Conservation (phyloP, 2,888 invertebrate species). For the Temnothorax rugatulus region DNA sequence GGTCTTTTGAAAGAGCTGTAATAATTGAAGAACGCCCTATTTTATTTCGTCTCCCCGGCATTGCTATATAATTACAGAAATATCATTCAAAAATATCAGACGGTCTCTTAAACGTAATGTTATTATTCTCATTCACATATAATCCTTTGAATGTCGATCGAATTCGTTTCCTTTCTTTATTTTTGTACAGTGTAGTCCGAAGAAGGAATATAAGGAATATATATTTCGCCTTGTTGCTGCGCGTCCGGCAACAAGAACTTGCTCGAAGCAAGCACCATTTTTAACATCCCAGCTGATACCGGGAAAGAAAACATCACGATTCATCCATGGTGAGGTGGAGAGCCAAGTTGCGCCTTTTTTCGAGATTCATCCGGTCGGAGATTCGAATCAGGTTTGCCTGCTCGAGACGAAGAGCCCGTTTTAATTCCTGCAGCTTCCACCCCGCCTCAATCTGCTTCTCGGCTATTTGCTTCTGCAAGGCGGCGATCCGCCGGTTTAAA, state of each 20-base stretch:
- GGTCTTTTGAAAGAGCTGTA: not conserved
- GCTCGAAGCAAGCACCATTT: not conserved
- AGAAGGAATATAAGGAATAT: not conserved
- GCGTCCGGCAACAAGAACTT: not conserved
- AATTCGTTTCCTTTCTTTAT: not conserved
- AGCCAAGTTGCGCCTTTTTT: conserved; percentile 78
- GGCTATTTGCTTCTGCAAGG: conserved; percentile 80
- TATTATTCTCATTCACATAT: not conserved
- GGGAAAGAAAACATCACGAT: conserved; percentile 30
- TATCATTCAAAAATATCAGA: not conserved
- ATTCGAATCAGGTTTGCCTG: conserved; percentile 78
- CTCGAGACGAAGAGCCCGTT: conserved; percentile 76
- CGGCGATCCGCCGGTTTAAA: conserved; percentile 79
- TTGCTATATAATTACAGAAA: not conserved
- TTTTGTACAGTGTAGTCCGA: not conserved
- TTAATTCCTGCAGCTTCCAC: conserved; percentile 77
- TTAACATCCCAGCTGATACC: not conserved
- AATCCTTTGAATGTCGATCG: not conserved
- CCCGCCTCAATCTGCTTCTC: conserved; percentile 80
- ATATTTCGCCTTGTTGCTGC: not conserved
- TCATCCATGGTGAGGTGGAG: conserved; percentile 74
- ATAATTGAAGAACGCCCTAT: not conserved
- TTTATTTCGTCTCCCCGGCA: not conserved
- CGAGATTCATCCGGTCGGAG: conserved; percentile 79
- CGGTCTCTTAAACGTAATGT: not conserved